Base-by-base conservation (phyloP, 2,797 vertebrate genomes). In the Scarus forsteni region DNA sequence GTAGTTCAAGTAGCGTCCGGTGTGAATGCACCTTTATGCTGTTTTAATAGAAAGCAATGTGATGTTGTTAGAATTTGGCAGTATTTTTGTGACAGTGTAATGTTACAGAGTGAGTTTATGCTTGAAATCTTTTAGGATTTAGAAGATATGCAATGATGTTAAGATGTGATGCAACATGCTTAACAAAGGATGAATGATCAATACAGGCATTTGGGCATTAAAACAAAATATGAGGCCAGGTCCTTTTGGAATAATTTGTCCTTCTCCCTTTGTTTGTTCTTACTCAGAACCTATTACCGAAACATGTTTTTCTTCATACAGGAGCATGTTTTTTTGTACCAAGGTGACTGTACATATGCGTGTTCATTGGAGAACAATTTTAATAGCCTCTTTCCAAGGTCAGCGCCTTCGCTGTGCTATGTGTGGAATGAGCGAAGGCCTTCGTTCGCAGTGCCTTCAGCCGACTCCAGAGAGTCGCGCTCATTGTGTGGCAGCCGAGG, bases 381-480 rank as follows among this genome's bases (percentile, higher is more conserved):
- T 84, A 89, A 91, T 75, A 87, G 85, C 82, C 73, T 36, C 76
- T 82, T 13, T 52, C 80, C 89, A 90, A 90, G 91, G 91, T 90
- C 89, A 87, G 77, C 51, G 67, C 81, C 74, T 83, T 79, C 38
- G 61, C 73, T 68, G 62, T 61, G 86, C 84, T 87, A 83, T 91
- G 89, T 69, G 77, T 63, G 88, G 93, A 93, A 88, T 90, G 88
- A 92, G 76, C 19, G 60, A 81, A 81, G 84, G 84, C 87, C 88
- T 90, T 92, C 60, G 58, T 79, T 88, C 19, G 75, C 82, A 56
- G 71, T 79, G 86, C 78, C 87, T 88, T 88, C 75, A 76, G 85
- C 79, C 53, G 92, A 94, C 93, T 94, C 92, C 92, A 94, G 93
- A 93, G 92, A 92, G 93, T 92, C 91, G 90, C 87, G 70, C 67